phyloP scores from a whole-genome alignment of 2,797 vertebrate species.

The Hyperoplus lanceolatus region DNA sequence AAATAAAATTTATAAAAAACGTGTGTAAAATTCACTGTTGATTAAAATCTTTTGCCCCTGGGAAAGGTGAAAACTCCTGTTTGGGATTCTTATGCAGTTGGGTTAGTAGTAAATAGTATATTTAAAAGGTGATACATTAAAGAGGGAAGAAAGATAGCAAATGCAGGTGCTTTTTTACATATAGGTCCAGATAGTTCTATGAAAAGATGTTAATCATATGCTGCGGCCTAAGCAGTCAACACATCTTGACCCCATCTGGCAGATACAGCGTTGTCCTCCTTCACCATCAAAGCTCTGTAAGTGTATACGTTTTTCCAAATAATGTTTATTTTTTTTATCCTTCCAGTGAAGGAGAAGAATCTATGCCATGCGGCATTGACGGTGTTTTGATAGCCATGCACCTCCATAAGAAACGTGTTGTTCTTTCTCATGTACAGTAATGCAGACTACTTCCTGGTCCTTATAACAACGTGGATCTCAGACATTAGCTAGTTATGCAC shows the following conservation, averaged over 20 bases:
- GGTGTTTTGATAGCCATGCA: neutral
- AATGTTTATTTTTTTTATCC: neutral
- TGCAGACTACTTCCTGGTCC: neutral
- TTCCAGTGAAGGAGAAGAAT: neutral
- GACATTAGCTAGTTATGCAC: conserved; percentile 7
- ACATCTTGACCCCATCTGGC: neutral
- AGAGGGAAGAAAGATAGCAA: neutral
- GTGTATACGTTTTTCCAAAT: neutral
- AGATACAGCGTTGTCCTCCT: neutral
- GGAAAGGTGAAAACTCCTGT: neutral
- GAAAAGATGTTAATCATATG: neutral
- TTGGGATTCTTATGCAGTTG: neutral
- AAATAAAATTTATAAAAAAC: neutral
- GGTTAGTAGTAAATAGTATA: neutral
- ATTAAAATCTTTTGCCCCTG: neutral
- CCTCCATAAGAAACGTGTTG: neutral
- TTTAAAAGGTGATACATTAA: neutral
- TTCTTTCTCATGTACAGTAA: neutral
- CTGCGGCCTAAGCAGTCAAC: neutral
- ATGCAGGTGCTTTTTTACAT: neutral
- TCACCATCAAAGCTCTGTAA: neutral
- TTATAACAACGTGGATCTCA: neutral
- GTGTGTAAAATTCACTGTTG: neutral
- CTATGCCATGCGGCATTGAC: neutral
- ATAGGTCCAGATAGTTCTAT: neutral